These are phyloP conservation scores for Hydropsyche tenuis DNA, from an alignment of 1,140 invertebrate genomes.

Conservation along the genomic window DNA sequence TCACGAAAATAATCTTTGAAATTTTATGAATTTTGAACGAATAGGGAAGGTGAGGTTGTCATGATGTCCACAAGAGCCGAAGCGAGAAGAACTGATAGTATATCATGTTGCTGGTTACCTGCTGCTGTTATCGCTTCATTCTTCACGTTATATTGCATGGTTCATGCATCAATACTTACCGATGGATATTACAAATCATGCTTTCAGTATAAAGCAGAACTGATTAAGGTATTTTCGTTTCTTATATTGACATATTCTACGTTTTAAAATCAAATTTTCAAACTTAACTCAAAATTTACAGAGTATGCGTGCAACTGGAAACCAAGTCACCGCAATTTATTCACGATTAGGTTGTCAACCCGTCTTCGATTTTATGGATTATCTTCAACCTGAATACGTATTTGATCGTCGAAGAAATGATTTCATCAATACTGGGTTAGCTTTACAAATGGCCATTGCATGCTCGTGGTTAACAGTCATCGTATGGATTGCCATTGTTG, in stretches of 20 bases:
- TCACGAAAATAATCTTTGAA: slow-evolving; percentile 22
- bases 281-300: no score
- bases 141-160: slow-evolving; percentile 66
- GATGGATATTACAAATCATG: slow-evolving; percentile 73
- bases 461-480: slow-evolving; percentile 67
- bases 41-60: slow-evolving; percentile 65
- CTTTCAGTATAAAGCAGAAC: slow-evolving; percentile 67
- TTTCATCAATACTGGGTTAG: slow-evolving; percentile 68
- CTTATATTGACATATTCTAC: slow-evolving; percentile 24
- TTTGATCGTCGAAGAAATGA: slow-evolving; percentile 65
- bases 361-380: slow-evolving; percentile 78
- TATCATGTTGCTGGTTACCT: slow-evolving; percentile 69
- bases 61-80: slow-evolving; percentile 63
- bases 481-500: slow-evolving; percentile 61
- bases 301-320: slow-evolving; percentile 64
- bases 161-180: slow-evolving; percentile 68
- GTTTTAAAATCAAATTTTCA: no score
- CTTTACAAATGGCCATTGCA: slow-evolving; percentile 66
- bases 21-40: slow-evolving; percentile 48
- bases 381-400: slow-evolving; percentile 65
- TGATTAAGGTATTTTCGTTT: slow-evolving; percentile 61
- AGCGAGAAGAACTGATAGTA: slow-evolving; percentile 58
- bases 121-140: slow-evolving; percentile 64
- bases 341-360: slow-evolving; percentile 69
- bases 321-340: slow-evolving; percentile 67